These are phyloP conservation scores for Premnoplex brunnescens DNA, from an alignment of 2,797 vertebrate genomes.

Conservation along the genomic window DNA sequence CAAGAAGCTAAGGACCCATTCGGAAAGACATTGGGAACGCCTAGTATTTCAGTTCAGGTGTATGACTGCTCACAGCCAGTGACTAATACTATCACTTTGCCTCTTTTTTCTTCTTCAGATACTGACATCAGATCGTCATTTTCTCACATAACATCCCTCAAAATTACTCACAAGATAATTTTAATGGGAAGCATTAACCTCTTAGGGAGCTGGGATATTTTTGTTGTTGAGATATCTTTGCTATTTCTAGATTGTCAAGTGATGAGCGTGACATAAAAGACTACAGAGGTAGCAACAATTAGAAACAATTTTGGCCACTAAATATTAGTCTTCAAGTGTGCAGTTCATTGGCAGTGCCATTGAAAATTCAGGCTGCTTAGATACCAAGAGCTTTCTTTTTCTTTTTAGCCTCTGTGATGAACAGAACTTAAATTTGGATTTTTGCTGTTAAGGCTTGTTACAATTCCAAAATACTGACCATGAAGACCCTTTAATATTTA, in stretches of 20 bases:
- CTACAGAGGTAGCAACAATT: not conserved
- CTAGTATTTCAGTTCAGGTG: not conserved
- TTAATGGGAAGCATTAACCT: not conserved
- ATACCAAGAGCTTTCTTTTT: not conserved
- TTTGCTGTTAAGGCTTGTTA: not conserved
- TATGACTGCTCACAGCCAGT: not conserved
- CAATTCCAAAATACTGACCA: not conserved
- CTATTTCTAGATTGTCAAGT: not conserved
- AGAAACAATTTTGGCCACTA: not conserved
- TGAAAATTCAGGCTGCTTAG: not conserved
- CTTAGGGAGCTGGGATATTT: not conserved
- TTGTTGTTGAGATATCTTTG: not conserved
- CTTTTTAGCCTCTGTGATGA: not conserved
- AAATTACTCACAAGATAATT: constrained; percentile 16
- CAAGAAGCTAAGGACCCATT: not conserved
- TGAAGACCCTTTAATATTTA: not conserved
- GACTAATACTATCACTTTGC: not conserved
- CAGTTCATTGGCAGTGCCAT: not conserved
- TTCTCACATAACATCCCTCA: not conserved
- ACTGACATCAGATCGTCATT: not conserved
- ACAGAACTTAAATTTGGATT: not conserved
- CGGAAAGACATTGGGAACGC: not conserved
- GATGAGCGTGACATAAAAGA: not conserved
- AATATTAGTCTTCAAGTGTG: not conserved
- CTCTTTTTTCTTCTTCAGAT: not conserved